A percentile compares a stretch with the other conserved stretches of the same genome.
phyloP scores from a whole-genome alignment of 1,140 invertebrate genomes.

The Scaptomyza pallida region DNA sequence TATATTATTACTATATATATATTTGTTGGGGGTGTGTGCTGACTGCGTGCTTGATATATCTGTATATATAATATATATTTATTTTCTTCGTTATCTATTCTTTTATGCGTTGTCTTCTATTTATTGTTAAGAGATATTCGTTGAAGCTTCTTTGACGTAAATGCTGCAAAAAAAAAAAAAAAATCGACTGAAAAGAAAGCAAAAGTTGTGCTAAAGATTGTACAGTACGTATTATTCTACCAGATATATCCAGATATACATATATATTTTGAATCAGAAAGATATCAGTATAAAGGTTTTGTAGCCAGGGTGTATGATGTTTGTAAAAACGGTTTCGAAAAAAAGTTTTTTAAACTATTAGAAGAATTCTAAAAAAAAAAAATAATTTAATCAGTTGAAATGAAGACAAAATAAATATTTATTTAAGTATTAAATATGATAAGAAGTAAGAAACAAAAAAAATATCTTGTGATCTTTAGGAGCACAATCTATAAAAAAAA shows the following conservation, averaged over 20 bases:
- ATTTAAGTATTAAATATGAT: too few species aligned
- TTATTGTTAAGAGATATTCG: slow-evolving; percentile 3
- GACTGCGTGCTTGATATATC: not conserved
- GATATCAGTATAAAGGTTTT: not conserved
- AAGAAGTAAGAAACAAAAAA: too few species aligned
- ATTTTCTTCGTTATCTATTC: slow-evolving; percentile 8
- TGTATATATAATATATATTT: not conserved
- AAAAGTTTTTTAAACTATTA: too few species aligned
- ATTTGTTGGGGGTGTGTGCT: slow-evolving; percentile 37
- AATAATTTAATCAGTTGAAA: too few species aligned
- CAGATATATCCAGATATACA: not conserved
- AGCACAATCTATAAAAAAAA: too few species aligned
- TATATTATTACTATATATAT: not conserved
- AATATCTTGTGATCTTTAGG: too few species aligned
- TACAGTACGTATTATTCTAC: not conserved
- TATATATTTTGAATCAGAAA: not conserved
- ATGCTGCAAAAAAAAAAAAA: slow-evolving; percentile 17
- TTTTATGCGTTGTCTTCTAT: slow-evolving; percentile 8
- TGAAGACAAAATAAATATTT: too few species aligned
- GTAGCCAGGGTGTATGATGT: too few species aligned
- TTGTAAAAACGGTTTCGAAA: too few species aligned
- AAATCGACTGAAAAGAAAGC: slow-evolving; percentile 7
- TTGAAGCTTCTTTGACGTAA: slow-evolving; percentile 28
- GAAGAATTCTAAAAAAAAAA: too few species aligned
- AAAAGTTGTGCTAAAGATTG: slow-evolving; percentile 16